Evolutionary conservation across 2,797 vertebrate genomes (phyloP), one percentile per base, ranked within the genome.

Genomic region (Acanthopagrus latus): DNA sequence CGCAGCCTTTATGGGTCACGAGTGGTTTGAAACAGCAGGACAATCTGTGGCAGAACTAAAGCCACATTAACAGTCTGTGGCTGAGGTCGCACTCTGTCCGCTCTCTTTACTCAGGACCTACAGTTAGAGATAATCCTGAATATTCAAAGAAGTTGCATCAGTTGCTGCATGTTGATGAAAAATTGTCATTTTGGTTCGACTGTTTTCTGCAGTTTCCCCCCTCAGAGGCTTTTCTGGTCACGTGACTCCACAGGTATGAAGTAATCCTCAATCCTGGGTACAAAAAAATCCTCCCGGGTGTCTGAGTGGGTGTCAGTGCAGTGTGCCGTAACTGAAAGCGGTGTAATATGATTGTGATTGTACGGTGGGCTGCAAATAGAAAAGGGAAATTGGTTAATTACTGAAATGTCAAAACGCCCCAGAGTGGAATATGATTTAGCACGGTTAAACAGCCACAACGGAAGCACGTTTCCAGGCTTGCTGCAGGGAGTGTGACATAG

Each of bases 311-410:
- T 76, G 84, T 84, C 27, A 64, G 57, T 57, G 38, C 58, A 79
- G 62, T 50, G 58, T 38, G 48, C 52, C 51, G 18, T 71, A 64
- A 68, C 65, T 63, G 50, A 75, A 74, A 72, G 84, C 77, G 23
- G 3, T 54, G 18, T 68, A 86, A 86, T 17, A 44, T 56, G 76
- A 80, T 81, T 72, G 74, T 12, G 54, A 83, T 74, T 29, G 75
- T 81, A 70, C 6, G 41, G 60, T 51, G 63, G 72, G 78, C 80
- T 63, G 27, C 65, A 71, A 85, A 85, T 78, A 85, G 87, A 78
- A 70, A 70, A 63, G 71, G 84, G 81, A 81, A 72, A 87, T 80
- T 72, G 83, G 81, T 85, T 91, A 91, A 93, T 93, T 91, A 91
- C 79, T 14, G 56, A 78, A 72, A 84, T 82, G 74, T 90, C 81